Percentiles rank a stretch among this genome's conserved stretches.
These are phyloP conservation scores for Tenrec ecaudatus DNA, from an alignment of 2,113 vertebrate genomes.

Conservation along the genomic window DNA sequence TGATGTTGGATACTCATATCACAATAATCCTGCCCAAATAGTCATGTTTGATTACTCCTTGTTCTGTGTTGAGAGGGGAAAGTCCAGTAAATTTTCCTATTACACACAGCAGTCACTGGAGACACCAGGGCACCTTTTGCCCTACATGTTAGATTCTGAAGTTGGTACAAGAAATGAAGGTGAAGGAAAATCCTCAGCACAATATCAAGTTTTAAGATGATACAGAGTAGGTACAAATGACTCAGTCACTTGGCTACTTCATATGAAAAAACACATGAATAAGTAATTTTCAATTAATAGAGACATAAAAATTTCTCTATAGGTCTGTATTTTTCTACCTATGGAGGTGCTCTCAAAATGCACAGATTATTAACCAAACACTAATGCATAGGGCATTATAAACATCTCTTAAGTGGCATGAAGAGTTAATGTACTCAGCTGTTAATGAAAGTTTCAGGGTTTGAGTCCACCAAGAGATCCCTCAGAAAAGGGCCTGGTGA, in stretches of 20 bases:
- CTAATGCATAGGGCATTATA: too few relatives aligned
- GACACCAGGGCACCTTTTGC: conserved; percentile 61
- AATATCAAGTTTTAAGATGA: neutral
- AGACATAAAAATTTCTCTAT: neutral
- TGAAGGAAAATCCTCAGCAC: neutral
- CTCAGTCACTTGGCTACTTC: neutral
- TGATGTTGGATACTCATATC: conserved; percentile 72
- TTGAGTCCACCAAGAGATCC: neutral
- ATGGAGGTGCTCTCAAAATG: too few relatives aligned
- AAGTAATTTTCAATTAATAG: conserved; percentile 25
- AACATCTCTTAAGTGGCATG: neutral
- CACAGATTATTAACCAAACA: too few relatives aligned
- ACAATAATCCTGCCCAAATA: conserved; percentile 82
- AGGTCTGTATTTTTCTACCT: neutral
- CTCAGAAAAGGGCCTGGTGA: neutral
- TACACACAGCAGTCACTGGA: conserved; percentile 67
- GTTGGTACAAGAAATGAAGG: neutral
- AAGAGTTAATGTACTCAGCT: neutral
- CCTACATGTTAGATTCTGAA: conserved; percentile 53
- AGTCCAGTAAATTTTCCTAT: conserved; percentile 77
- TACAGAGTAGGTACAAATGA: neutral
- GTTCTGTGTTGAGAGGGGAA: conserved; percentile 66
- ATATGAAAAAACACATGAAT: neutral
- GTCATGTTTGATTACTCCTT: conserved; percentile 80
- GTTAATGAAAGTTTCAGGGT: neutral